Conservation (phyloP, 2,797 vertebrate genomes). For the Cuculus canorus region DNA sequence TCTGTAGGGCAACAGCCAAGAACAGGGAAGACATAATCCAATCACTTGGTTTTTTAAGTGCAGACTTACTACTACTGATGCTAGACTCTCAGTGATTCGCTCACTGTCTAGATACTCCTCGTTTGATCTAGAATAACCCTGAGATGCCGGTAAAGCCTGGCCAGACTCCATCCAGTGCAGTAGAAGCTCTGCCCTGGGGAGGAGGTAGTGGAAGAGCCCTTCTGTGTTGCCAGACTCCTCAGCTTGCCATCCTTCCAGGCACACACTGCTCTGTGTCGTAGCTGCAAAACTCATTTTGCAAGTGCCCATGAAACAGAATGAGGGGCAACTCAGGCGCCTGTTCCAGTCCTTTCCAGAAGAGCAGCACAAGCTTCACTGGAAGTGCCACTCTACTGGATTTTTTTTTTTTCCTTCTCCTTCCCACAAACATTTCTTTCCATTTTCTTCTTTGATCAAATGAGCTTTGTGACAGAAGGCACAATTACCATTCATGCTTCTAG, state of each 20-base stretch:
- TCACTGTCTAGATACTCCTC: neutral
- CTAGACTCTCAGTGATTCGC: fast-evolving
- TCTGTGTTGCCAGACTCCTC: neutral
- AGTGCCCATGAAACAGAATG: fast-evolving
- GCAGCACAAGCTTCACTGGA: neutral
- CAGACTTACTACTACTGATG: neutral
- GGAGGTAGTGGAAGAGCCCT: neutral
- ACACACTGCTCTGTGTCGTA: fast-evolving
- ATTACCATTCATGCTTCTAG: neutral
- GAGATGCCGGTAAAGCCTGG: neutral
- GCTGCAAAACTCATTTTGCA: neutral
- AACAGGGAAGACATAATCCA: neutral
- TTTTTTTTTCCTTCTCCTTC: neutral
- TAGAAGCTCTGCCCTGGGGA: neutral
- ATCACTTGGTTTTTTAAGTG: neutral
- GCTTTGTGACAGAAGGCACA: neutral
- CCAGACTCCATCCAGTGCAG: neutral
- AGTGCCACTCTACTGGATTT: neutral
- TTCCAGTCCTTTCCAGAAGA: neutral
- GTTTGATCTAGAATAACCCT: neutral
- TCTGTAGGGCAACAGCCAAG: neutral
- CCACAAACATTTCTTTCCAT: neutral
- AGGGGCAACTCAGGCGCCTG: neutral
- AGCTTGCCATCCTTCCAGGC: neutral
- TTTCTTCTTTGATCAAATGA: neutral